Evolutionary conservation across 1,140 invertebrate genomes (phyloP), one percentile per base, ranked within the genome.

Genomic region (Eumeta japonica): DNA sequence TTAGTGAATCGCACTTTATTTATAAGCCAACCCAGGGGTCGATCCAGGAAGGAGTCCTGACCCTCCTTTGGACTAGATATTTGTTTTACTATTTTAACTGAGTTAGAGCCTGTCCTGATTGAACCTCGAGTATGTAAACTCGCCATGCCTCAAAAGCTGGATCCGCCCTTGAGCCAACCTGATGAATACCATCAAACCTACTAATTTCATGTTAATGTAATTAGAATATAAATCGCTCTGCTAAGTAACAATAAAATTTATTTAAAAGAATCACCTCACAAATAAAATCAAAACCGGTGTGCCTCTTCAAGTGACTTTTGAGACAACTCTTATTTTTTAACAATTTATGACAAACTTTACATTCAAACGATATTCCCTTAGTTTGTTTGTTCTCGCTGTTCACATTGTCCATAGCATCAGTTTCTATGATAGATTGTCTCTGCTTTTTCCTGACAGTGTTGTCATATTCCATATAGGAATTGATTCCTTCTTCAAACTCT

Each of bases 241-340:
- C n/a, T n/a, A n/a, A 36, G 15, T 13, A 13, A 3, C 28, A 24
- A 27, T 3, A 37, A 16, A 28, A 37, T n/a, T 5, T 9, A 15
- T 27, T 27, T 18, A 11, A 31, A 9, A 18, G 13, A 39, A 48
- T 47, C 33, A 66, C 66, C 56, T 72, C 64, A 43, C 67, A 72
- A 31, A 72, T 62, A 10, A 68, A 51, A 53, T 72, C 60, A 50
- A 68, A 68, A 1, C 67, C 67, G 0, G 67, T 72, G 29, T 72
- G 67, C 28, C 68, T 72, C 24, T 72, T 72, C 39, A 66, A 65
- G 61, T 72, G 67, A 39, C 67, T 72, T 7, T 62, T 38, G 14
- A 68, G 37, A 2, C 62, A 68, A 24, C 65, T 18, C 24, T 58
- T 67, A 0, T 62, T 68, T 0, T 62, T 67, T 28, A 68, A 46